Base-by-base conservation (phyloP, 30 jellyfish, hydroid and myxozoan genomes). In the Pseudorhiza aurosa region DNA sequence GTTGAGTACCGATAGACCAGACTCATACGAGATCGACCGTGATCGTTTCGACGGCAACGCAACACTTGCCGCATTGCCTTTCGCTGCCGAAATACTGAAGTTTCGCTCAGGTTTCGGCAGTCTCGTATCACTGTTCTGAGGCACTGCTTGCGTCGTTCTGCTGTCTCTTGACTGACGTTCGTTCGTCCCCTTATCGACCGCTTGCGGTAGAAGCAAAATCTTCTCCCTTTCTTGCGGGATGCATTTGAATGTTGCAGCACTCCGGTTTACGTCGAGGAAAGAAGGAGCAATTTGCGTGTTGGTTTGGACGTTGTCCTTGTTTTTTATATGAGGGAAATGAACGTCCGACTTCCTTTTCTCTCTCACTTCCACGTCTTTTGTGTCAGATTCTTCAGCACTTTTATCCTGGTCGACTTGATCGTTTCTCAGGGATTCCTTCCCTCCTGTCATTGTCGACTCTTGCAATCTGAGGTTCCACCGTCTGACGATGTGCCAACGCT, bases 401-500 rank as follows among this genome's bases (percentile, higher is more conserved):
- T 64, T 21, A 31, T 31, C 9, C 4, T 29, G 26, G 33, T 8
- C 12, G 5, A 36, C 22, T 3, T n/a, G 3, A 14, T 68, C 81
- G n/a, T 40, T 46, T 28, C 43, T 32, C 47, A 5, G 55, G 17
- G 65, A n/a, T 11, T 68, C 49, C 40, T 21, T 68, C n/a, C 11
- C 47, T 39, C 28, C 27, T 6, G 43, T n/a, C 8, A n/a, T 65
- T 2, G 74, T 9, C 31, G 59, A 44, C 57, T 64, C 28, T 39
- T 29, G 65, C 24, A 43, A 64, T 19, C 73, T 56, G 46, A 65
- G 44, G 45, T 64, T 80, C 72, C 67, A 56, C 26, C 68, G 28
- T 11, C 58, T 75, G 26, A 80, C 36, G 1, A 80, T 51, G 50
- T 65, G 35, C 11, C 84, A 29, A 57, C 71, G 67, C 28, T 80